phyloP scores from a whole-genome alignment of 2,888 invertebrate species.

The Cremastinae sp. region DNA sequence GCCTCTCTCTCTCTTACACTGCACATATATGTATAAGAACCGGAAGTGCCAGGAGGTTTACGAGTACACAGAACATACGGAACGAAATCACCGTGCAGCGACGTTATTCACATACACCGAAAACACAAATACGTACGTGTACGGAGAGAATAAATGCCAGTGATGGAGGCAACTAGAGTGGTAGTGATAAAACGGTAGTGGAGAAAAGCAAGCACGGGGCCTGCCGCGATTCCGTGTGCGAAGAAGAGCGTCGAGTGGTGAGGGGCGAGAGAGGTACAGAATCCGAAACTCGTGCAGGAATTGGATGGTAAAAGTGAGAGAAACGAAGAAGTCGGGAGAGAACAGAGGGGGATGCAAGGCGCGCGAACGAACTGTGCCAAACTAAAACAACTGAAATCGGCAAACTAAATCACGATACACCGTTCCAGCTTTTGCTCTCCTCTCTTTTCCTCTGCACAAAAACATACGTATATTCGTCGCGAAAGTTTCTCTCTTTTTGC shows the following conservation, averaged over 20 bases:
- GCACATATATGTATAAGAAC: slow-evolving; percentile 11
- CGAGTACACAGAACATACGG: slow-evolving; percentile 7
- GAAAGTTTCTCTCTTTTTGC: slow-evolving; percentile 27
- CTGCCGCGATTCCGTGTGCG: slow-evolving; percentile 15
- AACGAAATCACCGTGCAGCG: slow-evolving; percentile 18
- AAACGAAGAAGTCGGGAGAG: neutral
- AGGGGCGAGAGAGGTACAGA: slow-evolving; percentile 32
- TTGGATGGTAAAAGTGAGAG: neutral
- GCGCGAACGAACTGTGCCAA: slow-evolving; percentile 56
- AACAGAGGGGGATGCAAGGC: slow-evolving; percentile 7
- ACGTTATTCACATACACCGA: neutral
- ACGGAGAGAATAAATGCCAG: slow-evolving; percentile 2
- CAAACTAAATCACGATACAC: slow-evolving; percentile 61
- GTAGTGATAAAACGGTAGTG: slow-evolving; percentile 13
- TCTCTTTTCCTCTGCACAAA: slow-evolving; percentile 3
- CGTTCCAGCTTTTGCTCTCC: slow-evolving; percentile 29
- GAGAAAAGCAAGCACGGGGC: slow-evolving; percentile 26
- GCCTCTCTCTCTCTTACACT: neutral
- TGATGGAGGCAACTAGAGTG: slow-evolving; percentile 25
- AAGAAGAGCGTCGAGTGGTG: neutral
- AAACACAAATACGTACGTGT: neutral
- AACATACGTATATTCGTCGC: slow-evolving; percentile 27
- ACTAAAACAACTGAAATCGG: slow-evolving; percentile 63
- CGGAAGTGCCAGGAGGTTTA: slow-evolving; percentile 19
- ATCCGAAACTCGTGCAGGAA: slow-evolving; percentile 43